Conservation (phyloP, 2,888 invertebrate genomes). For the Argyresthia goedartella region DNA sequence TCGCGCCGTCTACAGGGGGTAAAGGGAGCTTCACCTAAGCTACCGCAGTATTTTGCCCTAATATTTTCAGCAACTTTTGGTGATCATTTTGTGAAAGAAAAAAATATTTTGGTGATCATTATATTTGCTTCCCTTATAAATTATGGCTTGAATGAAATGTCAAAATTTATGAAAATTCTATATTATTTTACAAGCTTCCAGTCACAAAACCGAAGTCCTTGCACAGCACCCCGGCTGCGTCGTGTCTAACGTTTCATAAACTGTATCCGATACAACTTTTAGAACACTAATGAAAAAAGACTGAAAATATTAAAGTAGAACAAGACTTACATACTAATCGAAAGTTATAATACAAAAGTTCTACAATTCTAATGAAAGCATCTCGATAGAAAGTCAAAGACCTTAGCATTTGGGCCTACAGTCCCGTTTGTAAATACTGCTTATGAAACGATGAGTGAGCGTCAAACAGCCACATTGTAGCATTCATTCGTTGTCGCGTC, state of each 20-base stretch:
- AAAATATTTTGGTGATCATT: too few relatives aligned
- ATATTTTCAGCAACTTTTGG: too few relatives aligned
- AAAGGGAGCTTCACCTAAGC: too few relatives aligned
- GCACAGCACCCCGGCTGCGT: constrained; percentile 40
- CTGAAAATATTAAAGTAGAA: constrained; percentile 23
- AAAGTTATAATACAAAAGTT: constrained; percentile 62
- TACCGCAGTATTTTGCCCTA: too few relatives aligned
- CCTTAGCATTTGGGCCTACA: constrained; percentile 38
- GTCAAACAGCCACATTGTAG: constrained; percentile 8
- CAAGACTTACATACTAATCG: constrained; percentile 50
- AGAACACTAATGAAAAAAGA: constrained; percentile 17
- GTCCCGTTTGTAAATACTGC: constrained; percentile 41
- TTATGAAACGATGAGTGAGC: constrained; percentile 53
- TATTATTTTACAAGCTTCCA: constrained; percentile 47
- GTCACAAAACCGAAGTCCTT: constrained; percentile 45
- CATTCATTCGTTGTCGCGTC: constrained; percentile 37
- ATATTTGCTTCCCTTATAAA: too few relatives aligned
- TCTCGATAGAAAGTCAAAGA: constrained; percentile 17
- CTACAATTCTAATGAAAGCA: constrained; percentile 14
- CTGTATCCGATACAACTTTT: constrained; percentile 31
- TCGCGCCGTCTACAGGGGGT: too few relatives aligned
- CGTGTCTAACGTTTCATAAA: constrained; percentile 57
- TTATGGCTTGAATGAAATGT: constrained; percentile 25
- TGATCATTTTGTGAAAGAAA: too few relatives aligned
- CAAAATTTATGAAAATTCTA: constrained; percentile 36